These are phyloP conservation scores for Pimephales promelas DNA, from an alignment of 2,113 vertebrate species.

Conservation along the genomic window DNA sequence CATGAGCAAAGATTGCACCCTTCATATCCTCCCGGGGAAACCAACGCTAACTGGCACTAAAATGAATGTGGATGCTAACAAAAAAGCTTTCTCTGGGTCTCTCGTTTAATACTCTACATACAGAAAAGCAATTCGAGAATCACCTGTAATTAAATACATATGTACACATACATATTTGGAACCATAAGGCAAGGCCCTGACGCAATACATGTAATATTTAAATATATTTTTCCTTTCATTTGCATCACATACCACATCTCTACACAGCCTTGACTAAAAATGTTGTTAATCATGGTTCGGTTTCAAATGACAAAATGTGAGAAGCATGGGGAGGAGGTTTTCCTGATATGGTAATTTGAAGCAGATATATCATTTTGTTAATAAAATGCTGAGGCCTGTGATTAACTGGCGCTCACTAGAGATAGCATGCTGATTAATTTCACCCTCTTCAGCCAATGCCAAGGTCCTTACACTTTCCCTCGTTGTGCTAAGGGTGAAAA, in stretches of 20 bases:
- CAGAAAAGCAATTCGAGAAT: no score
- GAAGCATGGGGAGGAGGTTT: conserved; percentile 51
- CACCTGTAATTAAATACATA: no score
- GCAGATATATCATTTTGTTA: conserved; percentile 64
- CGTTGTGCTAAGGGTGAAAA: conserved; percentile 68
- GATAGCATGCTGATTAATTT: conserved; percentile 79
- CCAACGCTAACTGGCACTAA: no score
- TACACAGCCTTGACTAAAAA: conserved; percentile 41
- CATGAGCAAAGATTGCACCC: no score
- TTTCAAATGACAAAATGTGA: conserved; percentile 58
- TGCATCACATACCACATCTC: not conserved
- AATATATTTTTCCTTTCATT: conserved; percentile 10
- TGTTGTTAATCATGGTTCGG: conserved; percentile 57
- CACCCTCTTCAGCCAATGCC: conserved; percentile 66
- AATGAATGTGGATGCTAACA: no score
- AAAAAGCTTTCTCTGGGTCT: no score
- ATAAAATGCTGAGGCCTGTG: conserved; percentile 71
- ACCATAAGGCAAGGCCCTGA: not conserved
- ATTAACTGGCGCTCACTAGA: conserved; percentile 68
- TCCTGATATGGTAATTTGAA: conserved; percentile 65
- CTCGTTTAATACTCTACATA: no score
- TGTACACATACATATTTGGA: no score
- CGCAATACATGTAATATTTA: conserved; percentile 55
- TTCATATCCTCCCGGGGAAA: no score
- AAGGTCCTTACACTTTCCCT: conserved; percentile 57